Evolutionary conservation across 2,888 invertebrate species (phyloP).

Genomic region (Smittia sp.): DNA sequence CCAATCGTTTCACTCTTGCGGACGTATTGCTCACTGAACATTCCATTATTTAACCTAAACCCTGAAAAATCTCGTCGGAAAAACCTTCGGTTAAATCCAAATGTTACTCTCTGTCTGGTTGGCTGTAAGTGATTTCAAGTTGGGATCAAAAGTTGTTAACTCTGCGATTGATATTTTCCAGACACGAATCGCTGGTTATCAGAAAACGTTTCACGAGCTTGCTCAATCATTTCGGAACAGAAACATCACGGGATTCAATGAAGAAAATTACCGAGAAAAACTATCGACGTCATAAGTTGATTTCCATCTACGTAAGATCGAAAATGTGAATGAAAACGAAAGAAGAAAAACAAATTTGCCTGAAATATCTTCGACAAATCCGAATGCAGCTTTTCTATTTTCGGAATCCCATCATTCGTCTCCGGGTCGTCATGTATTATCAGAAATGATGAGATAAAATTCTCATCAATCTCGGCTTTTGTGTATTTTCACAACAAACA

Average conservation of each 20-base stretch:
- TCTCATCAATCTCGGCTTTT: not conserved
- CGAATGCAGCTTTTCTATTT: not conserved
- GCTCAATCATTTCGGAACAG: not conserved
- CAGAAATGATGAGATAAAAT: conserved; percentile 16
- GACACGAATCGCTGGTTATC: conserved; percentile 14
- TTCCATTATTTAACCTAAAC: not conserved
- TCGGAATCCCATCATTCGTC: not conserved
- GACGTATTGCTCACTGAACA: not conserved
- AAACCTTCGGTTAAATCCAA: not conserved
- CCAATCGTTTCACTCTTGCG: not conserved
- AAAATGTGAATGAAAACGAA: not conserved
- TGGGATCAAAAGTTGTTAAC: not conserved
- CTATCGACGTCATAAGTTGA: conserved; percentile 8
- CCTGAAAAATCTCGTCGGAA: not conserved
- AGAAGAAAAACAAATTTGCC: conserved; percentile 29
- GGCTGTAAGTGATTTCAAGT: not conserved
- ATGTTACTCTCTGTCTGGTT: not conserved
- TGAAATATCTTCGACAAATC: conserved; percentile 23
- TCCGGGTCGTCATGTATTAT: conserved; percentile 3
- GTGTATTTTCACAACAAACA: conserved; percentile 28
- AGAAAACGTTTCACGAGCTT: not conserved
- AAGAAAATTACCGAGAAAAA: conserved; percentile 1
- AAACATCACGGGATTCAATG: not conserved
- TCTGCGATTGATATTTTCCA: conserved; percentile 13
- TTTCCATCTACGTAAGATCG: too few species aligned